Evolutionary conservation across 92 coral and sea anemone species (phyloP).

Genomic region (Zoanthus solanderi): DNA sequence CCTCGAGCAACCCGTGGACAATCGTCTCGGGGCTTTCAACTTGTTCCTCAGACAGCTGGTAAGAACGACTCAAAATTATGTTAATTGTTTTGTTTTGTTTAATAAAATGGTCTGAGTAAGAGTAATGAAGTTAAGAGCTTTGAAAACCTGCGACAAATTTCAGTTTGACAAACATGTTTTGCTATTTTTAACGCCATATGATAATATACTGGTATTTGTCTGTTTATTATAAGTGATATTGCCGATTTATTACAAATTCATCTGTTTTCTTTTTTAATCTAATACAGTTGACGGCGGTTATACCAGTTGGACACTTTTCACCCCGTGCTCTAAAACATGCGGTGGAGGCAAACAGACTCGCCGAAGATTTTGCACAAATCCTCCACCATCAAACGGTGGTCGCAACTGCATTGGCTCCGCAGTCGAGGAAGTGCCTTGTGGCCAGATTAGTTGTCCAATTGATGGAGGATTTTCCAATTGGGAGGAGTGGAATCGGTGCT

Average conservation of each 20-base stretch:
- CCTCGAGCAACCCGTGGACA: constrained; percentile 1
- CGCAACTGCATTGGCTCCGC: not conserved
- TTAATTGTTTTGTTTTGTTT: not conserved
- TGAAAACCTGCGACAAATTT: not conserved
- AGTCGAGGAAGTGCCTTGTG: not conserved
- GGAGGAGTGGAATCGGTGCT: constrained; percentile 13
- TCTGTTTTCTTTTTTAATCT: too few species aligned
- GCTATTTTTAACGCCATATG: not conserved
- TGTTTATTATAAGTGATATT: too few species aligned
- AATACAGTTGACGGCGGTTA: not conserved
- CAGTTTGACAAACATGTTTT: not conserved
- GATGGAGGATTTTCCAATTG: not conserved
- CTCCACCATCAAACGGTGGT: constrained; percentile 12
- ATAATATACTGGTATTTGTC: too few species aligned
- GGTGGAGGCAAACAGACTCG: constrained; percentile 2
- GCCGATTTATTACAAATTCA: too few species aligned
- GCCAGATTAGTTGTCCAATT: not conserved
- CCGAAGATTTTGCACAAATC: constrained; percentile 3
- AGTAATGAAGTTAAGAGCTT: not conserved
- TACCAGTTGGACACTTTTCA: not conserved
- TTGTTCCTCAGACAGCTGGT: not conserved
- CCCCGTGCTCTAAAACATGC: not conserved
- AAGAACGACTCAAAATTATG: not conserved
- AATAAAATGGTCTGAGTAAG: not conserved
- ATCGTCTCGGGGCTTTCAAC: not conserved